These are phyloP conservation scores for Drosophila helvetica DNA, from an alignment of 2,888 invertebrate genomes.

Conservation along the genomic window DNA sequence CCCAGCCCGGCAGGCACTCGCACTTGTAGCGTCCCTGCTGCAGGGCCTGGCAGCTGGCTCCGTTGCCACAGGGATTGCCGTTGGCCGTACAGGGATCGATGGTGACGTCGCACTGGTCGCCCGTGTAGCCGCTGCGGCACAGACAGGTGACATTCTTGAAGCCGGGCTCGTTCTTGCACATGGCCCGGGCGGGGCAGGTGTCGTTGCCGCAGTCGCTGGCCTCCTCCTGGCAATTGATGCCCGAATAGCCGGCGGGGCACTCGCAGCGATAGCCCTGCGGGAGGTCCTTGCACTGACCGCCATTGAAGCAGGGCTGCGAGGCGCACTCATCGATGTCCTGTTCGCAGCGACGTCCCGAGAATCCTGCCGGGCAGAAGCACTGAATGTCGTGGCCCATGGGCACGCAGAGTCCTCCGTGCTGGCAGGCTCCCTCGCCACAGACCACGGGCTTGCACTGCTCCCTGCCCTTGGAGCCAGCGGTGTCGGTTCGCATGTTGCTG, in stretches of 20 bases:
- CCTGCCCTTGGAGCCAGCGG: conserved; percentile 90
- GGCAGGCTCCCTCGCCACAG: conserved; percentile 94
- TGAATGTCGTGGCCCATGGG: conserved; percentile 95
- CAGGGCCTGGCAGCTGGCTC: conserved; percentile 93
- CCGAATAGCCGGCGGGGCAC: conserved; percentile 93
- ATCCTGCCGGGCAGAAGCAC: conserved; percentile 97
- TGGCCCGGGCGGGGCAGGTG: conserved; percentile 97
- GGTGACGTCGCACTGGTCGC: conserved; percentile 94
- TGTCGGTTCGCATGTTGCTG: conserved; percentile 93
- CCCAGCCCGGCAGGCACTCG: conserved; percentile 98
- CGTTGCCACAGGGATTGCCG: conserved; percentile 95
- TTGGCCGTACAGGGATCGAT: conserved; percentile 95
- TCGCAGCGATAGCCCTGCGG: conserved; percentile 96
- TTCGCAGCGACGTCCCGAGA: conserved; percentile 96
- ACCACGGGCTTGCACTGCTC: conserved; percentile 95
- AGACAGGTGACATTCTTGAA: conserved; percentile 95
- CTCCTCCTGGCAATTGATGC: conserved; percentile 98
- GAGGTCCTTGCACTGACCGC: conserved; percentile 94
- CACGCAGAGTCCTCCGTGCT: conserved; percentile 95
- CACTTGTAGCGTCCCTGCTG: conserved; percentile 97
- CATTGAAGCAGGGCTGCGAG: conserved; percentile 96
- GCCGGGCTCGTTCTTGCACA: conserved; percentile 98
- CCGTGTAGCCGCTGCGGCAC: conserved; percentile 97
- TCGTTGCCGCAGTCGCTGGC: conserved; percentile 93
- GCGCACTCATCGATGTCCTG: conserved; percentile 97